These are phyloP conservation scores for Lasioglossum figueresi DNA, from an alignment of 2,888 invertebrate genomes.

Conservation along the genomic window DNA sequence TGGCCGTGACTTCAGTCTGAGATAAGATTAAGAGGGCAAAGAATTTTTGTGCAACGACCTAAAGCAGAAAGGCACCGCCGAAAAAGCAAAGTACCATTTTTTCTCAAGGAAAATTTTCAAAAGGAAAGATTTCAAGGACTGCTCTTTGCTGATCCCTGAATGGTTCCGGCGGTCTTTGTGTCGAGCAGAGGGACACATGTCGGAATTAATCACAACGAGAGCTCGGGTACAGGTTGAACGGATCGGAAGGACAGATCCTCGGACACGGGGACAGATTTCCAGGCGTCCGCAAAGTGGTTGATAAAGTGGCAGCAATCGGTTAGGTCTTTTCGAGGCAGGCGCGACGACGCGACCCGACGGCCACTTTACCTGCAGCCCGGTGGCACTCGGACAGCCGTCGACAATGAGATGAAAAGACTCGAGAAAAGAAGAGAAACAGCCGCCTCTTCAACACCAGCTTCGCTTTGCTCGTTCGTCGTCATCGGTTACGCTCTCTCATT, in stretches of 20 bases:
- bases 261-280: slow-evolving; percentile 49
- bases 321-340: slow-evolving; percentile 73
- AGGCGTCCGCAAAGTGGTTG: slow-evolving; percentile 65
- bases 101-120: background rate
- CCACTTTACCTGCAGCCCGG: slow-evolving; percentile 66
- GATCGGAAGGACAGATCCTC: slow-evolving; percentile 39
- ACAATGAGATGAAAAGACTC: slow-evolving; percentile 67
- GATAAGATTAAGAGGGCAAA: background rate
- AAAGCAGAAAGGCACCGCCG: background rate
- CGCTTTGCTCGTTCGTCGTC: slow-evolving; percentile 60
- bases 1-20: background rate
- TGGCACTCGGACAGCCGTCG: slow-evolving; percentile 64
- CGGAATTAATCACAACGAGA: slow-evolving; percentile 74
- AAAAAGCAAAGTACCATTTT: background rate
- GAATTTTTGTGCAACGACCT: background rate
- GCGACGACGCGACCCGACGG: slow-evolving; percentile 58
- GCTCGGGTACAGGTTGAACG: slow-evolving; percentile 55
- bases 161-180: slow-evolving; percentile 70
- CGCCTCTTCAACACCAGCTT: background rate
- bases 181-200: slow-evolving; percentile 70
- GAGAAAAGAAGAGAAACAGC: slow-evolving; percentile 48
- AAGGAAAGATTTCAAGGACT: slow-evolving; percentile 4
- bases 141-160: slow-evolving; percentile 55
- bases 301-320: slow-evolving; percentile 79
- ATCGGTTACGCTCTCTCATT: slow-evolving; percentile 65